Evolutionary conservation across 2,797 vertebrate species (phyloP).

Genomic region (Forpus xanthops): DNA sequence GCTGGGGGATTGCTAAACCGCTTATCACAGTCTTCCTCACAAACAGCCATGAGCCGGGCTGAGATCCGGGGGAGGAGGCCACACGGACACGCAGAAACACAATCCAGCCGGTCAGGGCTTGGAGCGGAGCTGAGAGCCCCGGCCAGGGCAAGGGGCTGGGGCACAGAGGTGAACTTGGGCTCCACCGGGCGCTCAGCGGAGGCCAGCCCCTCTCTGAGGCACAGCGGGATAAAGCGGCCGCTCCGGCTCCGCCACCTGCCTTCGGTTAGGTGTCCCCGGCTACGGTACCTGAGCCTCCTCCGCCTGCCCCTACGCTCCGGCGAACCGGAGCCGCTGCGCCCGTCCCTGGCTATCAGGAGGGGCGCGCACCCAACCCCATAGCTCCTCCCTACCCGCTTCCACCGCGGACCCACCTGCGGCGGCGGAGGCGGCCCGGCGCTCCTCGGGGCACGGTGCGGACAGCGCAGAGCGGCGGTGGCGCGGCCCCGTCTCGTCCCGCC

Average conservation of each 20-base stretch:
- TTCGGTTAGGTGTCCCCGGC: not conserved
- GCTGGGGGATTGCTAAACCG: not conserved
- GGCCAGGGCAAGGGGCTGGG: not conserved
- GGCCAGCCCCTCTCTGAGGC: not conserved
- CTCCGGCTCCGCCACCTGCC: not conserved
- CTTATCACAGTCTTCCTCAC: fast-evolving
- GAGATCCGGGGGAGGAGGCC: not conserved
- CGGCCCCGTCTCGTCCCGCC: not conserved
- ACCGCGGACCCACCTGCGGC: not conserved
- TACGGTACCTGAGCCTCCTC: not conserved
- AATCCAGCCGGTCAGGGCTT: fast-evolving
- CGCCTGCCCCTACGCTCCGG: not conserved
- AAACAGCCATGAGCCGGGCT: fast-evolving
- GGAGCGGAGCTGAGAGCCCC: not conserved
- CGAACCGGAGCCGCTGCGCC: not conserved
- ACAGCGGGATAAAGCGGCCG: too few species aligned
- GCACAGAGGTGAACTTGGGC: not conserved
- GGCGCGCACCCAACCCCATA: not conserved
- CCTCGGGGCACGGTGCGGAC: not conserved
- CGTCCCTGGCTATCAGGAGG: fast-evolving
- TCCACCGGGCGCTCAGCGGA: not conserved
- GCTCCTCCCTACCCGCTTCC: too few species aligned
- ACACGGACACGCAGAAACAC: fast-evolving
- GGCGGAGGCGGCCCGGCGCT: not conserved
- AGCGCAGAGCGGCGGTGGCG: not conserved